A percentile compares a stretch with the other conserved stretches of the same genome.
Evolutionary conservation across 2,888 invertebrate genomes (phyloP).

Genomic region (Drosophila recens): DNA sequence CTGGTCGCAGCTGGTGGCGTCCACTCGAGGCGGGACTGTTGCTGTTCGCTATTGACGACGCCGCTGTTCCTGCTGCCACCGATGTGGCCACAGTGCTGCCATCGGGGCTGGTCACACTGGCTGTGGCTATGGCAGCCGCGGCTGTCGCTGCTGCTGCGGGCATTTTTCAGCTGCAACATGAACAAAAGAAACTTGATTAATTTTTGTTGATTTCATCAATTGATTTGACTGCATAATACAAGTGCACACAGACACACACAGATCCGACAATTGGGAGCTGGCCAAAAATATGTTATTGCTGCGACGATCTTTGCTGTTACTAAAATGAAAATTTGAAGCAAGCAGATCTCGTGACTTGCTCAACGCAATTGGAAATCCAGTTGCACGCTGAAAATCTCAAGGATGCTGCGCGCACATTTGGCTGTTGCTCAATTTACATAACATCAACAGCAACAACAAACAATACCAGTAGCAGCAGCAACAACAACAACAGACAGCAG

Average conservation of each 20-base stretch:
- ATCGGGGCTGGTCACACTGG: conserved; percentile 32
- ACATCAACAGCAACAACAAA: conserved; percentile 34
- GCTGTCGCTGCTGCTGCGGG: conserved; percentile 40
- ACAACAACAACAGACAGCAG: conserved; percentile 25
- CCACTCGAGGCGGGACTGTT: conserved; percentile 40
- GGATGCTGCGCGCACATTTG: conserved; percentile 50
- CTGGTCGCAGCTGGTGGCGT: conserved; percentile 83
- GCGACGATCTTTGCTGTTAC: conserved; percentile 9
- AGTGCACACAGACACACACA: conserved; percentile 1
- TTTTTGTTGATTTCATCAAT: neutral
- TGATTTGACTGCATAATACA: conserved; percentile 3
- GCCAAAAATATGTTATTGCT: conserved; percentile 12
- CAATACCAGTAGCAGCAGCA: conserved; percentile 17
- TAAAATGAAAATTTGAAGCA: conserved; percentile 16
- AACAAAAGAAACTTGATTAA: conserved; percentile 10
- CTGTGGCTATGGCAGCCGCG: conserved; percentile 41
- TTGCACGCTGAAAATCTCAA: conserved; percentile 16
- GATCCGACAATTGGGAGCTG: conserved; percentile 10
- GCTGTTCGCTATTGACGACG: conserved; percentile 9
- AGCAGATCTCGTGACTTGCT: conserved; percentile 45
- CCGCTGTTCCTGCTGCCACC: conserved; percentile 3
- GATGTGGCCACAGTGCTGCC: conserved; percentile 18
- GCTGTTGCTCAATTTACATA: conserved; percentile 49
- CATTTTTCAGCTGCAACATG: conserved; percentile 42
- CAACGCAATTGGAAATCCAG: conserved; percentile 11